Base-by-base conservation (phyloP, 1,140 invertebrate genomes). In the Camponotus floridanus region DNA sequence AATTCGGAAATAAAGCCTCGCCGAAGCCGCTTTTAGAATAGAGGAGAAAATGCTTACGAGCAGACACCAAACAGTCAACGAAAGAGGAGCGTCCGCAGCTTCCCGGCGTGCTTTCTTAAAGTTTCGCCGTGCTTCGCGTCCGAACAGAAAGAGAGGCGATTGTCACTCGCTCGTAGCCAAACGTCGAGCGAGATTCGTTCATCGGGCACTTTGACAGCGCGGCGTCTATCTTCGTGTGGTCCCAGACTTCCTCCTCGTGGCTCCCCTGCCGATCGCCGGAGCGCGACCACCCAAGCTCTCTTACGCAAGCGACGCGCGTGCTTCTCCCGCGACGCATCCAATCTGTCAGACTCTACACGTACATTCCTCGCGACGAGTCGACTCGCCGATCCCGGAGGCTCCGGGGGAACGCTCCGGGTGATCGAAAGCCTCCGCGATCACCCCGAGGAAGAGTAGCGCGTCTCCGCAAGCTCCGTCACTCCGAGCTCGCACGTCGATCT, bases 241-340 rank as follows among this genome's bases (percentile, higher is more conserved):
- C 51, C 78, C 78, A 18, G 65, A 65, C 76, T 21, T 11, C 4
- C 42, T 87, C 39, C 67, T 55, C 76, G 76, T 64, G n/a, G 31
- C 74, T 67, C n/a, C 31, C 51, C 61, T 31, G n/a, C 2, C 65
- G 9, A 57, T 13, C 13, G 21, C 48, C 65, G n/a, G 45, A 36
- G 55, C 39, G 31, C 39, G 21, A 42, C 5, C 36, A 71, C 65
- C 11, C 26, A 61, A 42, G 9, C 39, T 73, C 15, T 55, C 65
- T 86, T 73, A 73, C 65, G 85, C 87, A 86, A 89, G 88, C 59
- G 87, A 51, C 57, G 71, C 68, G 81, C 73, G 87, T 61, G 73
- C 73, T 79, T 78, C 55, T 51, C 42, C 33, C 73, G 26, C 80
- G 68, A 65, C 45, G 45, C 81, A 85, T 85, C 59, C 59, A 62